A percentile compares a stretch with the other conserved stretches of the same genome.
Conservation (phyloP, 2,113 vertebrate genomes). For the Nanorana parkeri region DNA sequence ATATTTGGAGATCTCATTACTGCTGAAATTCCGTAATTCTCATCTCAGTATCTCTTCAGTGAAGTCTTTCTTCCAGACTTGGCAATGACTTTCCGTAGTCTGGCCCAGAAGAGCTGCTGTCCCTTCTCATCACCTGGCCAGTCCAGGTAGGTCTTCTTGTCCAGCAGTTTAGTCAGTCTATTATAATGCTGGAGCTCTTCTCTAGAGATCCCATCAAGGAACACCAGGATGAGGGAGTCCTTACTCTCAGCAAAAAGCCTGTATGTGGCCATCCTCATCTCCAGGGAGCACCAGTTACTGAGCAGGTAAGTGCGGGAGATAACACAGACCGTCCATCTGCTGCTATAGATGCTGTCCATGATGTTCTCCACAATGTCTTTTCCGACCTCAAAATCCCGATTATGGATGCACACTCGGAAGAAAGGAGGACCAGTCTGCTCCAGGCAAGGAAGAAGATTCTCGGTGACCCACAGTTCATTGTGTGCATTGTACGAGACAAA, state of each 20-base stretch:
- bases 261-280: constrained; percentile 62
- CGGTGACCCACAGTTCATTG: constrained; percentile 62
- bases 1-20: no score
- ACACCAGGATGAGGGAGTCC: constrained; percentile 61
- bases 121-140: constrained; percentile 59
- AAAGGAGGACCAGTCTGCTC: constrained; percentile 60
- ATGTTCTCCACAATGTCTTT: constrained; percentile 65
- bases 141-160: constrained; percentile 61
- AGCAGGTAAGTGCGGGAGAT: constrained; percentile 62
- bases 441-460: constrained; percentile 59
- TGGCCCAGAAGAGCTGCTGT: constrained; percentile 61
- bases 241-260: constrained; percentile 60
- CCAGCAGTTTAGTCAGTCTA: constrained; percentile 60
- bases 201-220: constrained; percentile 63
- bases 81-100: constrained; percentile 58
- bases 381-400: constrained; percentile 65
- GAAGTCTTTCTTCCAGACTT: background rate
- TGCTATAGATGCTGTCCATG: constrained; percentile 61
- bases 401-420: constrained; percentile 61
- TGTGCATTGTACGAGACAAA: constrained; percentile 63
- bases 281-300: constrained; percentile 64
- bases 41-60: no score
- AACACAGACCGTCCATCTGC: constrained; percentile 61
- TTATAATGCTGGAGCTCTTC: constrained; percentile 62
- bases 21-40: no score